Evolutionary conservation across 2,113 vertebrate genomes (phyloP), one percentile per base, ranked within the genome.

Genomic region (Sminthopsis crassicaudata): DNA sequence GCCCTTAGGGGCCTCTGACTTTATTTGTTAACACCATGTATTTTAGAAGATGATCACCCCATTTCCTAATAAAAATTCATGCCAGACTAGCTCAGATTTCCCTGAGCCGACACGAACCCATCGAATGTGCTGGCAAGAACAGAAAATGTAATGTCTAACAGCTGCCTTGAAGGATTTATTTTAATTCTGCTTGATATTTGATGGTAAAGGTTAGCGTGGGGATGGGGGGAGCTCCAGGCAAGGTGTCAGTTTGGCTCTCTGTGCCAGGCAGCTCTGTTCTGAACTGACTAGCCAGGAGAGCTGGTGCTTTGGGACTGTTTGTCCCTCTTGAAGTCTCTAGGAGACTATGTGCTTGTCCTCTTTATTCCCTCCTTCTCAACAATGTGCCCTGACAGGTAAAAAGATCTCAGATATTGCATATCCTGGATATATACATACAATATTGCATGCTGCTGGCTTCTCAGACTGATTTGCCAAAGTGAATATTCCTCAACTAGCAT

Each of bases 21-120:
- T 95, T 94, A 94, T 96, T 95, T 94, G 95, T 97, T 97, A 95
- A 95, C 97, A 97, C 91, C 97, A 93, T 98, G 98, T 97, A 92
- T 93, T 97, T 98, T 98, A 98, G 97, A 98, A 98, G 97, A 92
- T 97, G 95, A 97, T 95, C 96, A 93, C 95, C 98, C 97, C 96
- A 55, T 98, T 98, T 98, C 97, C 93, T 96, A 96, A 97, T 96
- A 92, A 93, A 97, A 92, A 84, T n/a, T 94, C 92, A 96, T 96
- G 97, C 96, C 97, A 95, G 93, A 76, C 42, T 0, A 14, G 96
- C 96, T 98, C 97, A 93, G 48, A 96, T 98, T 98, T 98, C 97
- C 50, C 46, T 95, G 95, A 93, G 97, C 97, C 97, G 97, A 98
- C 89, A 92, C 27, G 93, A 97, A 98, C 98, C 97, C 98, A 95